Conservation (phyloP, 2,797 vertebrate genomes). For the Spondyliosoma cantharus region DNA sequence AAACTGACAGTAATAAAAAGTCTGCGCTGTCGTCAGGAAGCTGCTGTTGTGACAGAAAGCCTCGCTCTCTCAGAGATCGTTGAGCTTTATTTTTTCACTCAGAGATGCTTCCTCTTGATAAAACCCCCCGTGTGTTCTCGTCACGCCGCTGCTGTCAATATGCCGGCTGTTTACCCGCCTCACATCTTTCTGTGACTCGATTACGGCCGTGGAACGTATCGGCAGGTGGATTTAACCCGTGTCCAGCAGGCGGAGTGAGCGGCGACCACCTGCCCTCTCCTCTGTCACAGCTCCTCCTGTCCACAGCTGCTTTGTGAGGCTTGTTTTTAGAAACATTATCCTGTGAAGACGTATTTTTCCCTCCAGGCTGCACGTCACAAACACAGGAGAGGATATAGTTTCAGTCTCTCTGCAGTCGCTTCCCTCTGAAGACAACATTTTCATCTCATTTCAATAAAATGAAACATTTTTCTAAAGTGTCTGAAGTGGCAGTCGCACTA, state of each 20-base stretch:
- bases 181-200: constrained; percentile 8
- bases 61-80: constrained; percentile 1
- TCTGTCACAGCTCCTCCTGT: too few relatives aligned
- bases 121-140: constrained; percentile 15
- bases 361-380: too few relatives aligned
- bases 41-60: constrained; percentile 54
- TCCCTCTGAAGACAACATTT: too few relatives aligned
- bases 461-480: too few relatives aligned
- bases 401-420: too few relatives aligned
- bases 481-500: too few relatives aligned
- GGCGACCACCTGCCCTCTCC: neutral
- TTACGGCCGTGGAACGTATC: constrained; percentile 11
- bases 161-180: constrained; percentile 43
- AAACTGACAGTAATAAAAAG: constrained; percentile 36
- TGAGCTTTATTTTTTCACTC: constrained; percentile 28
- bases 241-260: neutral
- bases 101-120: constrained; percentile 24
- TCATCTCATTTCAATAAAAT: too few relatives aligned
- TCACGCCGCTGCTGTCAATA: constrained; percentile 29
- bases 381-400: too few relatives aligned
- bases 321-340: too few relatives aligned
- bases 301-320: neutral
- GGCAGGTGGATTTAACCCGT: neutral
- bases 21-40: constrained; percentile 25
- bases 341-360: too few relatives aligned